phyloP scores from a whole-genome alignment of 1,140 invertebrate genomes.

The Goniozus legneri region DNA sequence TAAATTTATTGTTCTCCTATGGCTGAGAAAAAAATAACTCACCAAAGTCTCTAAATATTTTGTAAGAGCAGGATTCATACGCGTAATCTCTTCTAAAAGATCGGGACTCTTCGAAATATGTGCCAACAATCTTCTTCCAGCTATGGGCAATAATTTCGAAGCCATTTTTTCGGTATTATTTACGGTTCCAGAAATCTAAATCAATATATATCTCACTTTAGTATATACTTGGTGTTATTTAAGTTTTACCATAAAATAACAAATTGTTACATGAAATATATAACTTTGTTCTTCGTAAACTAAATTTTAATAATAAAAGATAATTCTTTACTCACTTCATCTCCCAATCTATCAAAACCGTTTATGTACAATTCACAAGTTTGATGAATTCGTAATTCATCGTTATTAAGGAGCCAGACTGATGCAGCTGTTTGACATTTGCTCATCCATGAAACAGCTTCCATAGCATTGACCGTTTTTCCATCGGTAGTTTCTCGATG shows the following conservation, averaged over 20 bases:
- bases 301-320: background rate
- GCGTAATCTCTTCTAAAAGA: constrained; percentile 62
- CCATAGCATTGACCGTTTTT: constrained; percentile 54
- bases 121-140: constrained; percentile 67
- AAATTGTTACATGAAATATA: background rate
- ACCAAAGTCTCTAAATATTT: constrained; percentile 71
- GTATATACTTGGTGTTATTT: too few species aligned
- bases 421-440: constrained; percentile 68
- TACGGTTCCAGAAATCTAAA: constrained; percentile 61
- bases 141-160: constrained; percentile 64
- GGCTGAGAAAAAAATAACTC: constrained; percentile 37
- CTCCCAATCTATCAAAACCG: constrained; percentile 73
- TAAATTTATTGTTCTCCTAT: too few species aligned
- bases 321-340: constrained; percentile 66
- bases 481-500: constrained; percentile 56
- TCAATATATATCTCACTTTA: too few species aligned
- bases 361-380: constrained; percentile 72
- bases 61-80: constrained; percentile 65
- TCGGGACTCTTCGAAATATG: constrained; percentile 59
- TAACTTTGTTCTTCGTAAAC: background rate
- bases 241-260: constrained; percentile 2
- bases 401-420: constrained; percentile 76
- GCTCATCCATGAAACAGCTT: constrained; percentile 67
- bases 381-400: constrained; percentile 73
- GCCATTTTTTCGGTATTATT: constrained; percentile 64